Base-by-base conservation (phyloP, 2,888 invertebrate species). In the Vandiemenella viatica region DNA sequence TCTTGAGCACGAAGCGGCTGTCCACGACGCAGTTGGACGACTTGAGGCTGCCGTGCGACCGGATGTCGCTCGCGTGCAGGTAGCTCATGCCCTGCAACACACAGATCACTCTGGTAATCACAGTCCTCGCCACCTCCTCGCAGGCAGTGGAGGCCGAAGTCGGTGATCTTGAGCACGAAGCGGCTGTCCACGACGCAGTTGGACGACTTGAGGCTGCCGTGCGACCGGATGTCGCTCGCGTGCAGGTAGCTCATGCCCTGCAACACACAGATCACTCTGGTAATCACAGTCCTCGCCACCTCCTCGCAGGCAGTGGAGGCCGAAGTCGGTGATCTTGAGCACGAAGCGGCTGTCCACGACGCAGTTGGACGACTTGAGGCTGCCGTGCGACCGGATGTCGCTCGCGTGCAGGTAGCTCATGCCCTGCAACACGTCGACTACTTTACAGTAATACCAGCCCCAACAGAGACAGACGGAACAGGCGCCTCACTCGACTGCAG, bases 11-110 rank as follows among this genome's bases (percentile, higher is more conserved):
- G 65, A 97, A 98, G 26, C 97, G 76, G 26, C 90, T 90, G 66
- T 98, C 97, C 1, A 98, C 96, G 1, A 98, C 89, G 66, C 98
- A 98, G 67, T 98, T 98, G 50, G 91, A 88, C 1, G 96, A 96
- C 64, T 95, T 97, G 46, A 98, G 72, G 58, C 88, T 84, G 0
- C 97, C 97, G 64, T 98, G 98, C 3, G 87, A 87, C 58, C 81
- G 80, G 23, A 97, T 80, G 58, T 90, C 89, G 32, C 87, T 88
- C 51, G 79, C 77, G 63, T 97, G 97, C 1, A 98, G 72, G 64
- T 92, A 97, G 55, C 83, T 78, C 92, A 98, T 93, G 10, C 96
- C 98, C 77, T 89, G 68, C 1, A 64, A 56, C 57, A 8, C 45
- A n/a, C n/a, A n/a, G n/a, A n/a, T n/a, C n/a, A n/a, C n/a, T n/a